Percentiles rank a stretch among this genome's conserved stretches.
These are phyloP conservation scores for Octonoba sinensis DNA, from an alignment of 2,888 invertebrate species.

Conservation along the genomic window DNA sequence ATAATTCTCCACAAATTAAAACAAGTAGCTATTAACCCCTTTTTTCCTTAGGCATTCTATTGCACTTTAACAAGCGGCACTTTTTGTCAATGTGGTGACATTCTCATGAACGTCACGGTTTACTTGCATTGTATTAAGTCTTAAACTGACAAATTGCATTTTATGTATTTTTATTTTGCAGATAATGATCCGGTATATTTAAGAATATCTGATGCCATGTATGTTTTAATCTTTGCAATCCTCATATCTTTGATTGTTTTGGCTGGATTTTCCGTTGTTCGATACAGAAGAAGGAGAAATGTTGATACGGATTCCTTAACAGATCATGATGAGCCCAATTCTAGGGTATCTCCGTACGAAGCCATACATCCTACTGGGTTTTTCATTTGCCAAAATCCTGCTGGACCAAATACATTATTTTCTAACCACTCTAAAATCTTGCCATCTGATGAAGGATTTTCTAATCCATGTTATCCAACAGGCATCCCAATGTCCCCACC, in stretches of 20 bases:
- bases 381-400: constrained; percentile 41
- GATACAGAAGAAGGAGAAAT: background rate
- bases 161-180: background rate
- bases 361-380: constrained; percentile 31
- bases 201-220: constrained; percentile 7
- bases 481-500: constrained; percentile 28
- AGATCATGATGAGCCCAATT: constrained; percentile 26
- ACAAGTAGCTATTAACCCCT: too few relatives aligned
- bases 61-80: too few relatives aligned
- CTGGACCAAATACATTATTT: constrained; percentile 24
- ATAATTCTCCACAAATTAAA: too few relatives aligned
- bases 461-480: constrained; percentile 40
- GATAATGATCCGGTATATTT: background rate
- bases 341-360: constrained; percentile 32
- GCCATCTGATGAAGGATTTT: constrained; percentile 30
- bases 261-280: background rate
- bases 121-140: background rate
- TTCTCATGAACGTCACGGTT: too few relatives aligned
- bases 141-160: too few relatives aligned
- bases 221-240: constrained; percentile 3
- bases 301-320: constrained; percentile 11
- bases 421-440: constrained; percentile 1
- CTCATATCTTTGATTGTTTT: constrained; percentile 10
- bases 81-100: too few relatives aligned
- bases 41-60: too few relatives aligned